These are phyloP conservation scores for Petrophora chlorosata DNA, from an alignment of 2,888 invertebrate species.

Conservation along the genomic window DNA sequence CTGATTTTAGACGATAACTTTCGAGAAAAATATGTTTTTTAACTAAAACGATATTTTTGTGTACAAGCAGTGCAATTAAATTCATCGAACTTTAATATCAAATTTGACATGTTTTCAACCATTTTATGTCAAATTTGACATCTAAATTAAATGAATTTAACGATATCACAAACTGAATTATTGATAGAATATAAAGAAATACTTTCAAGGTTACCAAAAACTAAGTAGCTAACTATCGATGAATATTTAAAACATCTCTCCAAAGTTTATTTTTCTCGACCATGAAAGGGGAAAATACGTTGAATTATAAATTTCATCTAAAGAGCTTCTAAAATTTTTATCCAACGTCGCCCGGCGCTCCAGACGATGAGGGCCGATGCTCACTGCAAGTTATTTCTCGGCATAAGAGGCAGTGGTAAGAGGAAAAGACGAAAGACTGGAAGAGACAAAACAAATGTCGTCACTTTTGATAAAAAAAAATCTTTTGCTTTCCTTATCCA, in stretches of 20 bases:
- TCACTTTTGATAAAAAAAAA: neutral
- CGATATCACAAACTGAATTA: too few relatives aligned
- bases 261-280: constrained; percentile 5
- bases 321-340: constrained; percentile 60
- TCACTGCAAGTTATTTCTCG: constrained; percentile 72
- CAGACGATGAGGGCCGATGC: constrained; percentile 69
- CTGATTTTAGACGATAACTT: too few relatives aligned
- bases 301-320: constrained; percentile 51
- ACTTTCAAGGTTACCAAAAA: constrained; percentile 17
- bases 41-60: too few relatives aligned
- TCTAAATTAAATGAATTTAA: too few relatives aligned
- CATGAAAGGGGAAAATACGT: constrained; percentile 18
- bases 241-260: neutral
- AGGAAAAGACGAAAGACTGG: constrained; percentile 40
- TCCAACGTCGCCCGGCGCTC: constrained; percentile 60
- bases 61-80: too few relatives aligned
- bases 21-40: too few relatives aligned
- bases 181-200: too few relatives aligned
- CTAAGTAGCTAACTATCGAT: neutral
- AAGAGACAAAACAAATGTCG: constrained; percentile 27
- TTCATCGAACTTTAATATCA: too few relatives aligned
- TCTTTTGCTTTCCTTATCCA: neutral
- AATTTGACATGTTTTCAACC: too few relatives aligned
- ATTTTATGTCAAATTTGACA: too few relatives aligned
- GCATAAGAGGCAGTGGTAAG: constrained; percentile 50